Evolutionary conservation across 2,888 invertebrate species (phyloP).

Genomic region (Gastrophysa polygoni): DNA sequence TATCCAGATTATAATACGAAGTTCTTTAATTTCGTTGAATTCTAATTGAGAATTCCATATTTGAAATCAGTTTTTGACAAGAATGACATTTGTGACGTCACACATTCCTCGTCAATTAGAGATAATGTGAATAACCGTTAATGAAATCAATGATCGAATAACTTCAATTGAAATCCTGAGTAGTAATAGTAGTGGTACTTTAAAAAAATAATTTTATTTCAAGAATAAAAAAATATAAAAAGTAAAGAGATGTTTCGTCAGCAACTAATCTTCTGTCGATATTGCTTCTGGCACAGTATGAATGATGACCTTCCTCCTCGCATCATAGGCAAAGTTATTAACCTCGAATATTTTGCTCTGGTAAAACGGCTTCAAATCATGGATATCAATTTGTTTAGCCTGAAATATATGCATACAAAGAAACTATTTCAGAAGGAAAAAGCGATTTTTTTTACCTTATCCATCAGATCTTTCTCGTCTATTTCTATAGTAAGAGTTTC

Average conservation of each 20-base stretch:
- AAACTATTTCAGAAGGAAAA: conserved; percentile 2
- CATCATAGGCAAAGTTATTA: conserved; percentile 87
- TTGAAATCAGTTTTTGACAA: too few species aligned
- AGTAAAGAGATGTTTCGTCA: neutral
- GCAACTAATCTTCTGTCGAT: conserved; percentile 39
- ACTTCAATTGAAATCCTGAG: too few species aligned
- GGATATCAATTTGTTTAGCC: conserved; percentile 91
- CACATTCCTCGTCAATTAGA: too few species aligned
- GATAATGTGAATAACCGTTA: too few species aligned
- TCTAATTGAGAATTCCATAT: too few species aligned
- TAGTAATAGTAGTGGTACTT: too few species aligned
- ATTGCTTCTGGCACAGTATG: conserved; percentile 72
- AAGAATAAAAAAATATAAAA: neutral
- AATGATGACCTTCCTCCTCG: conserved; percentile 81
- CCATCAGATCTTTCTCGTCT: conserved; percentile 81
- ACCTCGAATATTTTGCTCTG: conserved; percentile 86
- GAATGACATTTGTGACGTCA: too few species aligned
- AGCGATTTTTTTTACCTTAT: conserved; percentile 53
- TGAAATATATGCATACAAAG: conserved; percentile 55
- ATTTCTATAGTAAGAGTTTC: conserved; percentile 76
- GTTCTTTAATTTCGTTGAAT: too few species aligned
- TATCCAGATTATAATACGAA: too few species aligned
- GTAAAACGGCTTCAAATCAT: conserved; percentile 88
- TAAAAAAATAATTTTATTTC: neutral
- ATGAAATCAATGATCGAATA: too few species aligned